Evolutionary conservation across 2,113 vertebrate genomes (phyloP).

Genomic region (human): GRCh38 chr14:92178001-92178500

Average conservation of each 20-base stretch:
- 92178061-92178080: background rate
- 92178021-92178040: background rate
- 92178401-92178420: background rate
- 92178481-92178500: background rate
- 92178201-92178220: background rate
- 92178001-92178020: background rate
- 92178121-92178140: background rate
- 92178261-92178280: background rate
- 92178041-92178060: background rate
- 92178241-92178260: background rate
- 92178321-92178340: background rate
- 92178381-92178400: background rate
- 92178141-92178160: background rate
- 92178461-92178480: background rate
- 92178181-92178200: background rate
- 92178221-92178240: background rate
- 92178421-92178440: background rate
- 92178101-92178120: background rate
- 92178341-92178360: conserved; percentile 10
- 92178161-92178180: rapidly evolving
- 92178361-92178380: background rate
- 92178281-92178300: background rate
- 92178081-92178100: background rate
- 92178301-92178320: background rate
- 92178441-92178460: background rate